A percentile compares a stretch with the other conserved stretches of the same genome.
phyloP scores from a whole-genome alignment of 1,140 invertebrate species.

The Battus philenor region DNA sequence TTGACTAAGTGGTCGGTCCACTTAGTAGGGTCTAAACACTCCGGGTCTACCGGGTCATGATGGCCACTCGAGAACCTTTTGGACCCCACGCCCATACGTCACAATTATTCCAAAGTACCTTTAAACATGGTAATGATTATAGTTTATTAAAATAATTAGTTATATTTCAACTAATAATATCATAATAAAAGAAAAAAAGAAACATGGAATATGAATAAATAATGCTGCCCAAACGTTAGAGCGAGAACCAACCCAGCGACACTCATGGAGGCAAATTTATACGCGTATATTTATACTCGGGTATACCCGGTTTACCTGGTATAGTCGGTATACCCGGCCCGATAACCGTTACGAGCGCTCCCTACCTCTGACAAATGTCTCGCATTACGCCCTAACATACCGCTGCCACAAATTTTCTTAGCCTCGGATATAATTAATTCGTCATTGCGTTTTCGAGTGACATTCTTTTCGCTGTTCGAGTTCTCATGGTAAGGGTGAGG shows the following conservation, averaged over 20 bases:
- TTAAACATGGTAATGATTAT: no score
- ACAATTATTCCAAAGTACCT: no score
- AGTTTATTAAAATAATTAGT: no score
- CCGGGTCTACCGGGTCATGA: no score
- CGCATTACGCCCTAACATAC: constrained; percentile 17
- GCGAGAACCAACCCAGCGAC: constrained; percentile 2
- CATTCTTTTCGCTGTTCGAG: constrained; percentile 10
- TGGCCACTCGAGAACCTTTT: no score
- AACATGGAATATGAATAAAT: constrained; percentile 3
- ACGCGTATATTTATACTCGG: constrained; percentile 4
- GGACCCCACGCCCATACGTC: no score
- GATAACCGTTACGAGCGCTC: constrained; percentile 4
- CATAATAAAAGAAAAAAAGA: no score
- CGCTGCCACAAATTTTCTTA: constrained; percentile 14
- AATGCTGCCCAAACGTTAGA: background rate
- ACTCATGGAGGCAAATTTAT: constrained; percentile 10
- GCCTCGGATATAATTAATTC: constrained; percentile 20
- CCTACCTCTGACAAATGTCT: constrained; percentile 15
- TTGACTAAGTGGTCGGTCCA: no score
- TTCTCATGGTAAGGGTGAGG: constrained; percentile 1
- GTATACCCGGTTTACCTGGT: no score
- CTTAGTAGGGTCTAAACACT: no score
- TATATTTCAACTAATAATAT: no score
- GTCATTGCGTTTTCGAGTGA: constrained; percentile 2
- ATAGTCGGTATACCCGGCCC: background rate